Evolutionary conservation across 2,888 invertebrate species (phyloP).

Genomic region (Pollenia angustigena): DNA sequence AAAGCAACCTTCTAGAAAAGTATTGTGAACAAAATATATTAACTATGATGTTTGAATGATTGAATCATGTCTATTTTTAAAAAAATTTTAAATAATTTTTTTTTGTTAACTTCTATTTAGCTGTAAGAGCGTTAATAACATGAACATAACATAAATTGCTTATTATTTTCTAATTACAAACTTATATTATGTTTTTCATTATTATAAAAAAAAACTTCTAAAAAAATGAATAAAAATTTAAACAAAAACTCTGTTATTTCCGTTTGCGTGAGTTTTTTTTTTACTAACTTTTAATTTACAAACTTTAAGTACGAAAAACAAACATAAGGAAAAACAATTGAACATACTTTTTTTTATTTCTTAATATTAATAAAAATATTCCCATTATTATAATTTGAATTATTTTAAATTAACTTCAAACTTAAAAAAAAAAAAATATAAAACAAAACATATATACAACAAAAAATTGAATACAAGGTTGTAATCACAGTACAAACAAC

Average conservation of each 20-base stretch:
- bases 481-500: not conserved
- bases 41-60: too few relatives aligned
- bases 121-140: not conserved
- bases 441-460: not conserved
- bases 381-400: slow-evolving; percentile 35
- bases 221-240: not conserved
- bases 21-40: too few relatives aligned
- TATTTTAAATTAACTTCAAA: slow-evolving; percentile 8
- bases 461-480: slow-evolving; percentile 30
- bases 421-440: not conserved
- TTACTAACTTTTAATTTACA: slow-evolving; percentile 6
- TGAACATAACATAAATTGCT: not conserved
- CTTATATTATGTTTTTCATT: not conserved
- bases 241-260: slow-evolving; percentile 26
- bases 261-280: slow-evolving; percentile 44
- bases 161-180: slow-evolving; percentile 38
- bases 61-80: too few relatives aligned
- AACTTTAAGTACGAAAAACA: slow-evolving; percentile 7
- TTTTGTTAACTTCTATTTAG: not conserved
- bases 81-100: too few relatives aligned
- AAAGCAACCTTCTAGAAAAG: too few relatives aligned
- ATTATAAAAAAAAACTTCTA: not conserved
- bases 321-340: slow-evolving; percentile 39
- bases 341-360: not conserved
- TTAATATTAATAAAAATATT: slow-evolving; percentile 19